Base-by-base conservation (phyloP, 2,113 vertebrate species). In the Grus americana region DNA sequence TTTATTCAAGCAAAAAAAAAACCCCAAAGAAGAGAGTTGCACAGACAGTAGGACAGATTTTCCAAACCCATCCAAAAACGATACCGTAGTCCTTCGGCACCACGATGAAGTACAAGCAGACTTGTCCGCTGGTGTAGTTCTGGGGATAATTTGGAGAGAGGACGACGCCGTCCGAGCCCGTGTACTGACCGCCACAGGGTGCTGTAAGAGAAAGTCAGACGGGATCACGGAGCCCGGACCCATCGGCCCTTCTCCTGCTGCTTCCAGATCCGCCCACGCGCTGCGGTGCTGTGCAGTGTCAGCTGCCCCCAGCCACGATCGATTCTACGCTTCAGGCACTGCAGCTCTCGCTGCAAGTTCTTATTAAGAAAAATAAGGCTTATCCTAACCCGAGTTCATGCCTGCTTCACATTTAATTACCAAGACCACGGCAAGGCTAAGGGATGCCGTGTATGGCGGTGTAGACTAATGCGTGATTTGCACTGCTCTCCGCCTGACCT, bases 61-160 rank as follows among this genome's bases (percentile, higher is more conserved):
- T 68, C 50, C 14, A 5, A 32, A 49, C 2, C 7, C 10, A 1
- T 4, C 36, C 36, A 3, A 27, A 15, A 14, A 1, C 12, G 82
- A 88, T 98, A 99, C 99, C 99, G 2, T 99, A 99, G 97, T 99
- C 99, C 96, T 99, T 98, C 5, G 99, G 99, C 79, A 99, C 99
- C 1, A 98, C 96, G 89, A 99, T 98, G 83, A 99, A 99, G 97
- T 99, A 99, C 44, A 99, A 96, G 96, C 99, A 99, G 79, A 97
- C 98, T 84, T 99, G 98, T 79, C 99, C 98, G 10, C 97, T 98
- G 97, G 98, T 99, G 97, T 99, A 99, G 98, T 99, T 99, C 90
- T 98, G 99, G 62, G 99, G 99, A 62, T 99, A 99, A 96, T 98
- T 99, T 8, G 99, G 99, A 47, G 99, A 99, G 79, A 99, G 97